Percentiles rank a stretch among this genome's conserved stretches.
Conservation (phyloP, 2,113 vertebrate genomes). For the Polypterus senegalus region DNA sequence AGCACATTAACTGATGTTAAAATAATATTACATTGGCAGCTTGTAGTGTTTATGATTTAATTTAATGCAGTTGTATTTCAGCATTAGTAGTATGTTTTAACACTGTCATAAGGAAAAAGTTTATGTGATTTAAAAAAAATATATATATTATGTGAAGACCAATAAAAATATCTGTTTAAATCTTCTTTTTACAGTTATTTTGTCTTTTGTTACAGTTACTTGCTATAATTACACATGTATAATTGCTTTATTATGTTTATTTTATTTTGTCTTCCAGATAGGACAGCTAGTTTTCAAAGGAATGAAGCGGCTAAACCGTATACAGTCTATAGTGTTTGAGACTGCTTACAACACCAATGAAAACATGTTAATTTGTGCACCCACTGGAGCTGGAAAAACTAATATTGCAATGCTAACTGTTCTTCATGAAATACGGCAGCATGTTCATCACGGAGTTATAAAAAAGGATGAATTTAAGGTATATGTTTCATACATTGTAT, state of each 20-base stretch:
- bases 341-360: constrained; percentile 96
- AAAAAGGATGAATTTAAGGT: constrained; percentile 97
- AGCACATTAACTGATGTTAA: too few relatives aligned
- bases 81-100: too few relatives aligned
- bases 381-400: constrained; percentile 92
- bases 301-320: constrained; percentile 80
- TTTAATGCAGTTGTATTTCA: too few relatives aligned
- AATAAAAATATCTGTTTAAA: too few relatives aligned
- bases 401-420: constrained; percentile 95
- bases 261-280: constrained; percentile 47
- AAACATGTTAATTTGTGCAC: constrained; percentile 89
- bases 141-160: too few relatives aligned
- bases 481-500: constrained; percentile 23
- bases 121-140: too few relatives aligned
- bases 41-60: too few relatives aligned
- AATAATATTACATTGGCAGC: too few relatives aligned
- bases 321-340: constrained; percentile 93
- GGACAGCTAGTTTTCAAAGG: constrained; percentile 91
- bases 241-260: background rate
- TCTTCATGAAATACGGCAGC: constrained; percentile 87
- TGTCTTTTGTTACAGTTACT: too few relatives aligned
- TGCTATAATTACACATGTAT: too few relatives aligned
- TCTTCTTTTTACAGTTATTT: too few relatives aligned
- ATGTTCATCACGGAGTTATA: constrained; percentile 80
- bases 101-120: too few relatives aligned